Percentiles rank a stretch among this genome's conserved stretches.
phyloP scores from a whole-genome alignment of 2,888 invertebrate species.

The Hypercompe scribonia region DNA sequence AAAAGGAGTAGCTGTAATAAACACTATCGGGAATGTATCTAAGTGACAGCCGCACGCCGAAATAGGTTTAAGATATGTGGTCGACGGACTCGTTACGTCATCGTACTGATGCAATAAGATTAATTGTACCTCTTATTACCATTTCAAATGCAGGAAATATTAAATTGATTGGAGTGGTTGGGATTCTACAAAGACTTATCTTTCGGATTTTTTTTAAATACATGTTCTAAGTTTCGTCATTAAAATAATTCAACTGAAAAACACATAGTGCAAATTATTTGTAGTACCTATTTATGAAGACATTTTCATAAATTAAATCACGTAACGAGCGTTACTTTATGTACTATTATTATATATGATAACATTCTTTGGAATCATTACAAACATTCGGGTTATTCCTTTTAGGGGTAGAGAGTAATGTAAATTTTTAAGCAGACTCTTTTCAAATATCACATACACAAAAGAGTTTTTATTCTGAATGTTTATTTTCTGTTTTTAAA shows the following conservation, averaged over 20 bases:
- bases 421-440: neutral
- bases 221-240: neutral
- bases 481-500: neutral
- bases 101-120: constrained; percentile 30
- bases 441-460: neutral
- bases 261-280: too few relatives aligned
- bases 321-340: neutral
- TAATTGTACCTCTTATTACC: constrained; percentile 29
- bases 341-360: neutral
- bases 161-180: constrained; percentile 24
- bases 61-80: constrained; percentile 21
- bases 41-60: constrained; percentile 27
- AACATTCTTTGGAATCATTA: neutral
- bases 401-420: neutral
- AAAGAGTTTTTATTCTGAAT: neutral
- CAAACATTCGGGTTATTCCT: too few relatives aligned
- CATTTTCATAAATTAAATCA: too few relatives aligned
- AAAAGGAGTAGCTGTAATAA: constrained; percentile 28
- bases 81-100: constrained; percentile 15
- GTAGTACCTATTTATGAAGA: too few relatives aligned
- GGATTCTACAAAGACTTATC: constrained; percentile 24
- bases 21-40: constrained; percentile 34
- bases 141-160: constrained; percentile 29
- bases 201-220: neutral
- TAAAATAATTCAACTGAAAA: neutral